Percentiles rank a stretch among this genome's conserved stretches.
phyloP scores from a whole-genome alignment of 2,888 invertebrate genomes.

The Kryphioiulus occultus region DNA sequence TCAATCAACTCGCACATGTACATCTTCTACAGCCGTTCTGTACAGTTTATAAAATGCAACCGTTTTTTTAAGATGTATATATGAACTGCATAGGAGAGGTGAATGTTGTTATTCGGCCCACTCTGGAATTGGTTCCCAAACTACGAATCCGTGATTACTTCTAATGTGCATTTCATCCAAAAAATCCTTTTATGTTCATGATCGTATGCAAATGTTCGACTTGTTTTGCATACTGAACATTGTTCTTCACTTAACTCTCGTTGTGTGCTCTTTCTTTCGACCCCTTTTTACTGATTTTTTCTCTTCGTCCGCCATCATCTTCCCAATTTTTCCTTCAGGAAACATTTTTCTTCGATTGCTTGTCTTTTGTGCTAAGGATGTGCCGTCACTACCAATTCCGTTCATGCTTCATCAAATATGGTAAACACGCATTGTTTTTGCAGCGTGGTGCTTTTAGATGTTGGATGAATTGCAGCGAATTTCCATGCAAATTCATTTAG shows the following conservation, averaged over 20 bases:
- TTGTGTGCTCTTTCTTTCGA: slow-evolving; percentile 27
- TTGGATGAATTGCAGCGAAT: slow-evolving; percentile 40
- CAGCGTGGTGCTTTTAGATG: slow-evolving; percentile 10
- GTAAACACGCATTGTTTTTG: slow-evolving; percentile 40
- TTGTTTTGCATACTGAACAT: slow-evolving; percentile 39
- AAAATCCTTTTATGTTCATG: slow-evolving; percentile 15
- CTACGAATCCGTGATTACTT: neutral
- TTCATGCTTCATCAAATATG: slow-evolving; percentile 40
- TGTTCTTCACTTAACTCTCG: slow-evolving; percentile 32
- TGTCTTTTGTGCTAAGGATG: slow-evolving; percentile 29
- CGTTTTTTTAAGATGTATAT: too few species aligned
- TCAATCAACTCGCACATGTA: too few species aligned
- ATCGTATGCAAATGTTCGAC: neutral
- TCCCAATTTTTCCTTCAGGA: slow-evolving; percentile 18
- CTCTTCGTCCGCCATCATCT: neutral
- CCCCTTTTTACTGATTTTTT: neutral
- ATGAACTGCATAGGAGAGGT: neutral
- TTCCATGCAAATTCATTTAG: slow-evolving; percentile 36
- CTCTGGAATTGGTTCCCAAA: neutral
- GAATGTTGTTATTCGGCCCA: neutral
- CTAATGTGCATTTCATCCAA: neutral
- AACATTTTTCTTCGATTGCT: slow-evolving; percentile 33
- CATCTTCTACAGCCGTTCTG: too few species aligned
- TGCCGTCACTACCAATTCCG: slow-evolving; percentile 39
- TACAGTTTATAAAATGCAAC: too few species aligned